phyloP scores from a whole-genome alignment of 2,888 invertebrate species.

The Pyrocoelia pectoralis region DNA sequence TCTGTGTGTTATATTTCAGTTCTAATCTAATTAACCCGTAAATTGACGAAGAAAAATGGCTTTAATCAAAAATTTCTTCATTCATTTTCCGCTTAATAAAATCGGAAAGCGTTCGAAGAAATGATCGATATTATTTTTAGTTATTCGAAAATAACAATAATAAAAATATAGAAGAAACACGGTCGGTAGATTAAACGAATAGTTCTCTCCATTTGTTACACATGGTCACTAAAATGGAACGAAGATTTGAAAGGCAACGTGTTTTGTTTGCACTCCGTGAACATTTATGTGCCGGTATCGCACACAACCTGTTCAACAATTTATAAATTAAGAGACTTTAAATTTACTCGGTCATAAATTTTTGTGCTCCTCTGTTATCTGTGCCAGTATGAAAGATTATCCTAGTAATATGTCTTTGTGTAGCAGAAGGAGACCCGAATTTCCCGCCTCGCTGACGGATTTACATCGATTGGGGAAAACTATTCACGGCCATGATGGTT shows the following conservation, averaged over 20 bases:
- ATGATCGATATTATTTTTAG: no score
- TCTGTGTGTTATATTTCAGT: slow-evolving; percentile 4
- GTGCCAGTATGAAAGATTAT: slow-evolving; percentile 25
- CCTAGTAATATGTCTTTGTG: slow-evolving; percentile 42
- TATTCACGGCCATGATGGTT: slow-evolving; percentile 61
- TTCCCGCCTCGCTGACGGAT: slow-evolving; percentile 56
- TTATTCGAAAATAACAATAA: no score
- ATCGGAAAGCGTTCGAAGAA: not conserved
- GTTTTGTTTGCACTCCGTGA: slow-evolving; percentile 48
- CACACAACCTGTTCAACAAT: slow-evolving; percentile 39
- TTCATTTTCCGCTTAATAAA: not conserved
- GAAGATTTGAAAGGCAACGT: slow-evolving; percentile 53
- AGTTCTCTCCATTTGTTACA: slow-evolving; percentile 51
- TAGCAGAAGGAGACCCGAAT: slow-evolving; percentile 54
- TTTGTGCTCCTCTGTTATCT: not conserved
- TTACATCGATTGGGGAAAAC: slow-evolving; percentile 57
- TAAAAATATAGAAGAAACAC: slow-evolving; percentile 16
- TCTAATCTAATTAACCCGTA: not conserved
- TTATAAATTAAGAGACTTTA: slow-evolving; percentile 1
- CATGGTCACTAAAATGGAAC: slow-evolving; percentile 58
- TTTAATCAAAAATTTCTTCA: not conserved
- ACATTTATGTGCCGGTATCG: slow-evolving; percentile 42
- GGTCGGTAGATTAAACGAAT: slow-evolving; percentile 20
- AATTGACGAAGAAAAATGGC: not conserved
- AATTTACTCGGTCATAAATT: not conserved